These are phyloP conservation scores for Rhincodon typus DNA, from an alignment of 2,797 vertebrate genomes.

Conservation along the genomic window DNA sequence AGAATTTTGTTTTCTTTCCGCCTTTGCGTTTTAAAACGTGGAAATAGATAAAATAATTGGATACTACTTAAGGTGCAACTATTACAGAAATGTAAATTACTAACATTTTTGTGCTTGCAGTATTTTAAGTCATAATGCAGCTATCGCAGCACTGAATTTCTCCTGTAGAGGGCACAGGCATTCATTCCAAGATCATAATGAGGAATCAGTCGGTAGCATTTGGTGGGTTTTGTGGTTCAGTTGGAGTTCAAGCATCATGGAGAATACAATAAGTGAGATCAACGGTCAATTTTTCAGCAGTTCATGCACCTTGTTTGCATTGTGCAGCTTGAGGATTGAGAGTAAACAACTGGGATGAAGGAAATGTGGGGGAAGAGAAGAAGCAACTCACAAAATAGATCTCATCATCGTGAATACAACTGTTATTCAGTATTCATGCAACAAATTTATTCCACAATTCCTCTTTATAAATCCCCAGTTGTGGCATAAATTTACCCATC, in stretches of 20 bases:
- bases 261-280: neutral
- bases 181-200: neutral
- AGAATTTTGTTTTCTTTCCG: neutral
- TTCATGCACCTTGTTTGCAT: neutral
- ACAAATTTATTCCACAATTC: conserved; percentile 23
- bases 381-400: neutral
- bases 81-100: neutral
- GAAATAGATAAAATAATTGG: neutral
- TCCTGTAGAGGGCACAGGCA: conserved; percentile 25
- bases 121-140: neutral
- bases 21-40: neutral
- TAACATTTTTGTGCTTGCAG: neutral
- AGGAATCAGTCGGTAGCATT: neutral
- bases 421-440: neutral
- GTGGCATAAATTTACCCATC: conserved; percentile 17
- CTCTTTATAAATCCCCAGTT: conserved; percentile 13
- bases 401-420: neutral
- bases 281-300: neutral
- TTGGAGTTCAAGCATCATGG: neutral
- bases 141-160: neutral
- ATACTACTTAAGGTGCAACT: neutral
- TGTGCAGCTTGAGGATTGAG: neutral
- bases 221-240: neutral
- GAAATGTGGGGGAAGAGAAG: neutral
- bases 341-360: neutral